A percentile compares a stretch with the other conserved stretches of the same genome.
phyloP scores from a whole-genome alignment of 2,888 invertebrate species.

The Platypus cylindrus region DNA sequence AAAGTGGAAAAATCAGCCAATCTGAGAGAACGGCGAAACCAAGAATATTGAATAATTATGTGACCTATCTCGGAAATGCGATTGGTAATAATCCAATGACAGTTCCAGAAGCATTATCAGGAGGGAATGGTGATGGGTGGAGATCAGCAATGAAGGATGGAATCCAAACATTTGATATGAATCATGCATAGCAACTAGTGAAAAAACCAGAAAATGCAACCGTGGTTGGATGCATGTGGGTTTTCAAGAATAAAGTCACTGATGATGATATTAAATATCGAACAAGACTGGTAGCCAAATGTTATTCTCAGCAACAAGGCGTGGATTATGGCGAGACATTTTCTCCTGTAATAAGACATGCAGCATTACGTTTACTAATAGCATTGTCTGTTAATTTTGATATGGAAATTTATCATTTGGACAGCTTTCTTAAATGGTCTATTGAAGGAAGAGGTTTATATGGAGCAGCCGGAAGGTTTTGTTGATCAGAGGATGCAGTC shows the following conservation, averaged over 20 bases:
- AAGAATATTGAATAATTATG: constrained; percentile 7
- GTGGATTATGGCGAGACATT: constrained; percentile 20
- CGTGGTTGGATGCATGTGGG: constrained; percentile 24
- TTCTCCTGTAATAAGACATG: constrained; percentile 16
- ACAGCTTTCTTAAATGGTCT: constrained; percentile 22
- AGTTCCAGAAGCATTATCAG: constrained; percentile 15
- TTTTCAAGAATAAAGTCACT: constrained; percentile 21
- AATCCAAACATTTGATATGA: constrained; percentile 20
- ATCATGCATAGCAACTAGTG: constrained; percentile 22
- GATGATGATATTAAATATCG: constrained; percentile 16
- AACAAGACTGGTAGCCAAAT: constrained; percentile 20
- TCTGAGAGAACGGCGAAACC: constrained; percentile 9
- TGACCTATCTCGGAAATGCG: constrained; percentile 8
- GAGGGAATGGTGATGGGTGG: constrained; percentile 17
- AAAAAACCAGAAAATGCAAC: constrained; percentile 16
- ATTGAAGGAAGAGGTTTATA: constrained; percentile 18
- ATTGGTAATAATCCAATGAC: too few species aligned
- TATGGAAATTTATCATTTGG: too few species aligned
- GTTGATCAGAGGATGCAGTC: constrained; percentile 4
- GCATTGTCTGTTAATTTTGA: constrained; percentile 15
- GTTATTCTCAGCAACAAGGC: constrained; percentile 18
- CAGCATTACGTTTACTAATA: constrained; percentile 16
- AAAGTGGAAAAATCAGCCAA: constrained; percentile 1
- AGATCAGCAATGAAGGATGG: constrained; percentile 21
- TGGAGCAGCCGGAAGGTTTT: constrained; percentile 17